These are phyloP conservation scores for Limnephilus marmoratus DNA, from an alignment of 2,888 invertebrate genomes.

Conservation along the genomic window DNA sequence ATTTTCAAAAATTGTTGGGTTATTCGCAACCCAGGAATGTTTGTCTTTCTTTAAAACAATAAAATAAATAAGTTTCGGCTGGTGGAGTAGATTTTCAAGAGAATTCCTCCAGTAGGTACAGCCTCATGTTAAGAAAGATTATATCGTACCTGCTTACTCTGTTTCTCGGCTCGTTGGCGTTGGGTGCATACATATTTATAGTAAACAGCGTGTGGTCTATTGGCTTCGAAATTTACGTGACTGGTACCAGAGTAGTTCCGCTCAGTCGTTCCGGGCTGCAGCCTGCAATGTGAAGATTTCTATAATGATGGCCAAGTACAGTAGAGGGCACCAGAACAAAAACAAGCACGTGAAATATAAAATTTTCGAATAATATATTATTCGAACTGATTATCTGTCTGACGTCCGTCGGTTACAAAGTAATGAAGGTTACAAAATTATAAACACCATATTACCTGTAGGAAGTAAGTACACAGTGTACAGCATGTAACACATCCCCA, in stretches of 20 bases:
- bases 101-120: neutral
- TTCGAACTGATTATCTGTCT: too few species aligned
- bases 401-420: too few species aligned
- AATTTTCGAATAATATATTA: neutral
- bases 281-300: too few species aligned
- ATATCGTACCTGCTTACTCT: neutral
- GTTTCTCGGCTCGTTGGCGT: neutral
- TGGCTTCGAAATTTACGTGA: neutral
- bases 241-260: neutral
- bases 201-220: neutral
- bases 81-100: neutral
- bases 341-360: too few species aligned
- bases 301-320: too few species aligned
- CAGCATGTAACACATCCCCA: too few species aligned
- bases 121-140: neutral
- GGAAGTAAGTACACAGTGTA: neutral
- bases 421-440: too few species aligned
- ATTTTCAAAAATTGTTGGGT: too few species aligned
- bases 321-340: too few species aligned
- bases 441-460: neutral
- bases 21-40: too few species aligned
- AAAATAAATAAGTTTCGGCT: neutral
- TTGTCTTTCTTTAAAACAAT: too few species aligned
- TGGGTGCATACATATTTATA: neutral
- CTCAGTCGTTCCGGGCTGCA: neutral